Evolutionary conservation across 2,113 vertebrate genomes (phyloP).

Genomic region (Campylomormyrus numenius): DNA sequence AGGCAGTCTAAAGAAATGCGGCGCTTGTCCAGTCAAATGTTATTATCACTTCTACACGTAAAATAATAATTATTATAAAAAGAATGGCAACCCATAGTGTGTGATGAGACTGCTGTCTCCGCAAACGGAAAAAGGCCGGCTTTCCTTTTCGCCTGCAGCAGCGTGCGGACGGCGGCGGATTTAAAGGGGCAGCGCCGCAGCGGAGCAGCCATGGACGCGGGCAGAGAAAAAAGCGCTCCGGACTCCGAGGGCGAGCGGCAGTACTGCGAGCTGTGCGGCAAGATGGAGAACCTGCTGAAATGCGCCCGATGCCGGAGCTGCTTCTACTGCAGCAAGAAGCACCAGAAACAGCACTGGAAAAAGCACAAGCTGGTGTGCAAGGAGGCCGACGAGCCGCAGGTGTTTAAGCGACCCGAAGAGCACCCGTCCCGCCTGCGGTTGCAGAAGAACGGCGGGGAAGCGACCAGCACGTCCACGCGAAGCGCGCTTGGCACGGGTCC

Average conservation of each 20-base stretch:
- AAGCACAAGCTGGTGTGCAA: slow-evolving; percentile 84
- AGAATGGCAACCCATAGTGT: background rate
- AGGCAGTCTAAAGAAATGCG: background rate
- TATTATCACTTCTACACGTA: background rate
- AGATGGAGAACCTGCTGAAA: slow-evolving; percentile 89
- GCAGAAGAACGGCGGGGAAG: background rate
- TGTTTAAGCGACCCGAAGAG: background rate
- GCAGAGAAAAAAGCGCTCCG: background rate
- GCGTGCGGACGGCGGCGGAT: slow-evolving; percentile 5
- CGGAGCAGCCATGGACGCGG: background rate
- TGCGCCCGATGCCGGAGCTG: slow-evolving; percentile 84
- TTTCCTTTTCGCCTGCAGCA: background rate
- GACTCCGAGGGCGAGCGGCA: slow-evolving; percentile 59
- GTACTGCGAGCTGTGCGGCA: slow-evolving; percentile 88
- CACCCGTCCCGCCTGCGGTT: background rate
- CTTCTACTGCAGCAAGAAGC: slow-evolving; percentile 95
- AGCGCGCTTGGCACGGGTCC: background rate
- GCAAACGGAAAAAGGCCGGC: background rate
- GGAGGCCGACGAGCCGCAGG: slow-evolving; percentile 47
- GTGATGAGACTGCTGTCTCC: background rate
- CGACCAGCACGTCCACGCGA: background rate
- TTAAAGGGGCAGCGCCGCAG: slow-evolving; percentile 14
- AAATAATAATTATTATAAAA: background rate
- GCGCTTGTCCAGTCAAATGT: background rate
- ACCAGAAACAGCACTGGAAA: slow-evolving; percentile 93